Base-by-base conservation (phyloP, 2,113 vertebrate species). In the Herpailurus yagouaroundi region DNA sequence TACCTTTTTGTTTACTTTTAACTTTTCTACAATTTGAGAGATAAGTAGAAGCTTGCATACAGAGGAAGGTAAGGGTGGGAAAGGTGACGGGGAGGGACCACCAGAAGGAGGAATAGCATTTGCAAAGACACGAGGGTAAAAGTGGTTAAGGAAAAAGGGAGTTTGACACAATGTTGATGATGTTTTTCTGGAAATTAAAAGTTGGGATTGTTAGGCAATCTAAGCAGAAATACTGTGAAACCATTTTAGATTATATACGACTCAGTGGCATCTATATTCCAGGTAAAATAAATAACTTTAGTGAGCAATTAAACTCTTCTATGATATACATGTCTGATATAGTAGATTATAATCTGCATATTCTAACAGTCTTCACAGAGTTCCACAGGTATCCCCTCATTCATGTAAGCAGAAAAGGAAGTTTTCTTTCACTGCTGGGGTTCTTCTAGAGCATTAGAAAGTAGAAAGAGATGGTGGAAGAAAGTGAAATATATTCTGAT, bases 121-220 rank as follows among this genome's bases (percentile, higher is more conserved):
- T 87, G 25, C 33, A n/a, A 89, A 89, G 7, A 84, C 18, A 19
- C 4, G 31, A 71, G 11, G 52, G 27, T 33, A 3, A 45, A 71
- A 36, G 25, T 4, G 71, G 5, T 60, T 52, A 16, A 86, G 80
- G n/a, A 66, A 57, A 83, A 83, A 33, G n/a, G 38, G 19, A 60
- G 16, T 63, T 1, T 68, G 66, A 69, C 19, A 82, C 27, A 82
- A 19, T n/a, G 52, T 57, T 63, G 11, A 33, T 84, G n/a, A 48
- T 36, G 3, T 88, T 89, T 85, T n/a, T 71, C 11, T 86, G 63
- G 60, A 86, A 92, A 60, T 97, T 66, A 84, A 80, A 74, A 89
- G 55, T 38, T 29, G 6, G 5, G 36, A 91, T 69, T 91, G 31
- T 41, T 63, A 64, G 3, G 48, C n/a, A 83, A 77, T 71, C 45